Evolutionary conservation across 1,140 invertebrate genomes (phyloP).

Genomic region (Archivesica marissinica): DNA sequence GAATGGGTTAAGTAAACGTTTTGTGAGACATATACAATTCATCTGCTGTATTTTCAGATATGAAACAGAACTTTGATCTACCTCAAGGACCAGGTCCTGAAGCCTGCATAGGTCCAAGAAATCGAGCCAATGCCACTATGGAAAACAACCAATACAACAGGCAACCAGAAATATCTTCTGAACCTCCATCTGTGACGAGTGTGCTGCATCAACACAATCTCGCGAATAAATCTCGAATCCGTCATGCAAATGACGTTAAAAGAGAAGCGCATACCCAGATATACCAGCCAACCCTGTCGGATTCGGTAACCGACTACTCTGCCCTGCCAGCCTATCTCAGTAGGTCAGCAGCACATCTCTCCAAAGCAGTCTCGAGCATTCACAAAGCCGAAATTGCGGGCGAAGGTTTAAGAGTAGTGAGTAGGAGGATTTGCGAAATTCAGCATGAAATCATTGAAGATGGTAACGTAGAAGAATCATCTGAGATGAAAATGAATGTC

Average conservation of each 20-base stretch:
- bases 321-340: neutral
- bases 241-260: too few species aligned
- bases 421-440: neutral
- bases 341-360: neutral
- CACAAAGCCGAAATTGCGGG: neutral
- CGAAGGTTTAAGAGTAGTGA: neutral
- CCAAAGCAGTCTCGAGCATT: neutral
- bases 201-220: neutral
- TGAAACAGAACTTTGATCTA: too few species aligned
- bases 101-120: too few species aligned
- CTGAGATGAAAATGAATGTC: neutral
- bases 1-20: too few species aligned
- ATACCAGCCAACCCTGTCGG: too few species aligned
- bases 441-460: neutral
- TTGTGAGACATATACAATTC: too few species aligned
- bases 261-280: too few species aligned
- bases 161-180: neutral
- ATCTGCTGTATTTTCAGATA: too few species aligned
- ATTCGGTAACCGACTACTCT: neutral
- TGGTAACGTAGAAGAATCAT: neutral
- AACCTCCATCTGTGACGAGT: neutral
- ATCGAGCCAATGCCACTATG: too few species aligned
- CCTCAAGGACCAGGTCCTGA: too few species aligned
- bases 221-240: too few species aligned
- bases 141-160: too few species aligned